Conservation (phyloP, 2,888 invertebrate species). For the Andrena fulva region DNA sequence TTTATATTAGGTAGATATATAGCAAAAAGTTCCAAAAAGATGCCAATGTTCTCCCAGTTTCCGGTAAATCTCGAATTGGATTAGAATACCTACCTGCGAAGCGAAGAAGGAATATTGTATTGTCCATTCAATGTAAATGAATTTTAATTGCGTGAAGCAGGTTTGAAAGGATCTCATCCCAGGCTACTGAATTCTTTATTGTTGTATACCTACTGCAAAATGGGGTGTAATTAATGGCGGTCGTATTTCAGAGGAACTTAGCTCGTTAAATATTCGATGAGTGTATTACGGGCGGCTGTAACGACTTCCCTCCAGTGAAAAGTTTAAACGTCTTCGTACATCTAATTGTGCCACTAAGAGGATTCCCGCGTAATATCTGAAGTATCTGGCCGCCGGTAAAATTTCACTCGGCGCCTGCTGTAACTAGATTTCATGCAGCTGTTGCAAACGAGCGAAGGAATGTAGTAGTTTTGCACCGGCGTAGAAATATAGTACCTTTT, state of each 20-base stretch:
- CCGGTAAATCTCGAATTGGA: no score
- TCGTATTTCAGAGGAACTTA: conserved; percentile 37
- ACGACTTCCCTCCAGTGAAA: conserved; percentile 36
- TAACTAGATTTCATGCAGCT: conserved; percentile 32
- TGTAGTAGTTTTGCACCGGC: neutral
- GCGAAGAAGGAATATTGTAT: no score
- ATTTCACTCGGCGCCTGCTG: conserved; percentile 33
- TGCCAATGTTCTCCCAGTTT: no score
- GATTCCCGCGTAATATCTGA: conserved; percentile 49
- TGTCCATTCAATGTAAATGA: no score
- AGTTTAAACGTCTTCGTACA: conserved; percentile 48
- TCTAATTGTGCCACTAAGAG: conserved; percentile 52
- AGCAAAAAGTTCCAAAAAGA: no score
- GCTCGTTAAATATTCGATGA: conserved; percentile 52
- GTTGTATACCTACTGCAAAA: conserved; percentile 23
- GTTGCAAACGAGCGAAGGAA: conserved; percentile 30
- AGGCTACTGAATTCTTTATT: neutral
- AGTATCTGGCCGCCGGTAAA: conserved; percentile 25
- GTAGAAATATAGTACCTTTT: neutral
- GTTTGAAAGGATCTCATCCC: no score
- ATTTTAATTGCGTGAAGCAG: no score
- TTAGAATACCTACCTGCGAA: no score
- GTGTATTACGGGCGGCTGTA: conserved; percentile 31
- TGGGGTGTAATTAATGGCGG: conserved; percentile 43
- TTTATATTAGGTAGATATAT: no score